A percentile compares a stretch with the other conserved stretches of the same genome.
These are phyloP conservation scores for Hemitrygon akajei DNA, from an alignment of 2,797 vertebrate genomes.

Conservation along the genomic window DNA sequence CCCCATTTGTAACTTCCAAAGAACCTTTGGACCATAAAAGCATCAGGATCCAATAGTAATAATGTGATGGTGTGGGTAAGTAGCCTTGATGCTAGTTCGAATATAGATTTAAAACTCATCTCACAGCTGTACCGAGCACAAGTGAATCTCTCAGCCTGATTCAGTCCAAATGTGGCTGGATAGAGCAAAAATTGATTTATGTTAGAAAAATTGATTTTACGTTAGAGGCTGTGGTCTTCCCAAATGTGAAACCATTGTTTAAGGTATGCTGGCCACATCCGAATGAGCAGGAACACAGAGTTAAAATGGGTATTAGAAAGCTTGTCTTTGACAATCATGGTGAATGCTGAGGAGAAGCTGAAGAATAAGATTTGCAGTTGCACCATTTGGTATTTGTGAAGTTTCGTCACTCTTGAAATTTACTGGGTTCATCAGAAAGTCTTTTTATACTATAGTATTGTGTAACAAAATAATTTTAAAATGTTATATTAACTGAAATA, in stretches of 20 bases:
- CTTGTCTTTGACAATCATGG: not conserved
- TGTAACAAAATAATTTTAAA: too few species aligned
- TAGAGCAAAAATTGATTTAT: not conserved
- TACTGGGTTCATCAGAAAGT: not conserved
- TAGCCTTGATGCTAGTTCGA: not conserved
- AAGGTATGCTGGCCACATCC: not conserved
- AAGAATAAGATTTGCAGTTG: not conserved
- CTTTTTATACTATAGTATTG: too few species aligned
- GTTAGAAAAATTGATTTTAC: not conserved
- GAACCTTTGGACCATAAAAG: too few species aligned
- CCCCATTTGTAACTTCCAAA: too few species aligned
- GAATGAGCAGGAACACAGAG: not conserved
- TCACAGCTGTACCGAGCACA: not conserved
- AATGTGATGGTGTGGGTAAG: not conserved
- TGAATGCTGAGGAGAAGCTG: not conserved
- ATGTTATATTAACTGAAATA: too few species aligned
- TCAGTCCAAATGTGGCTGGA: not conserved
- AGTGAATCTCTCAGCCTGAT: not conserved
- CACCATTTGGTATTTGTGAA: not conserved
- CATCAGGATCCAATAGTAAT: not conserved
- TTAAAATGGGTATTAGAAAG: not conserved
- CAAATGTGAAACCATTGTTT: not conserved
- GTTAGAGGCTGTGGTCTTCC: not conserved
- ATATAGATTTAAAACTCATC: not conserved
- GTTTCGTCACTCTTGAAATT: not conserved